Evolutionary conservation across 1,140 invertebrate genomes (phyloP).

Genomic region (Fragariocoptes setiger): DNA sequence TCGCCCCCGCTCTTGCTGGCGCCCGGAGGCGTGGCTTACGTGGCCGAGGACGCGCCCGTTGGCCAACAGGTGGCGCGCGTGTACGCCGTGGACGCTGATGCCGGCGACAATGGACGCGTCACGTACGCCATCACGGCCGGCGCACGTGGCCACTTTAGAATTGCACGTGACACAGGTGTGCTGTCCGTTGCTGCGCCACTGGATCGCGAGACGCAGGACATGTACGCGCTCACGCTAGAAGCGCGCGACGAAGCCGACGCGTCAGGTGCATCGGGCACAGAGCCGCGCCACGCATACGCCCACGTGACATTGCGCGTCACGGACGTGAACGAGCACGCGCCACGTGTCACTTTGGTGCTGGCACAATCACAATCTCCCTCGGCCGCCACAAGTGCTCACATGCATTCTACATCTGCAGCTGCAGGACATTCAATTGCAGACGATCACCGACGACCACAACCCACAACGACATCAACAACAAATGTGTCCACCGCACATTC

Average conservation of each 20-base stretch:
- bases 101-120: conserved; percentile 56
- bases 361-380: too few relatives aligned
- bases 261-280: not conserved
- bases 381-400: not conserved
- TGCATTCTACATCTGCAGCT: too few relatives aligned
- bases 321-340: conserved; percentile 61
- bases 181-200: not conserved
- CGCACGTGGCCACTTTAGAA: conserved; percentile 32
- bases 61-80: conserved; percentile 35
- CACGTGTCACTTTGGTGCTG: conserved; percentile 19
- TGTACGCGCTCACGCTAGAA: not conserved
- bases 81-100: conserved; percentile 44
- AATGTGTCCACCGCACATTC: conserved; percentile 4
- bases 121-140: conserved; percentile 54
- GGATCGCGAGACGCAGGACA: not conserved
- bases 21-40: conserved; percentile 20
- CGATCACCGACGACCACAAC: too few relatives aligned
- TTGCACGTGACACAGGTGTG: conserved; percentile 33
- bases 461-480: conserved; percentile 14
- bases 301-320: conserved; percentile 10
- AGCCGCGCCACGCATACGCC: not conserved
- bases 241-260: not conserved
- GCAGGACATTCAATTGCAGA: too few relatives aligned
- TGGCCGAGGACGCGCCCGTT: conserved; percentile 38
- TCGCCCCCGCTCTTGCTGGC: too few relatives aligned